Base-by-base conservation (phyloP, 2,888 invertebrate genomes). In the Ennomos erosarius region DNA sequence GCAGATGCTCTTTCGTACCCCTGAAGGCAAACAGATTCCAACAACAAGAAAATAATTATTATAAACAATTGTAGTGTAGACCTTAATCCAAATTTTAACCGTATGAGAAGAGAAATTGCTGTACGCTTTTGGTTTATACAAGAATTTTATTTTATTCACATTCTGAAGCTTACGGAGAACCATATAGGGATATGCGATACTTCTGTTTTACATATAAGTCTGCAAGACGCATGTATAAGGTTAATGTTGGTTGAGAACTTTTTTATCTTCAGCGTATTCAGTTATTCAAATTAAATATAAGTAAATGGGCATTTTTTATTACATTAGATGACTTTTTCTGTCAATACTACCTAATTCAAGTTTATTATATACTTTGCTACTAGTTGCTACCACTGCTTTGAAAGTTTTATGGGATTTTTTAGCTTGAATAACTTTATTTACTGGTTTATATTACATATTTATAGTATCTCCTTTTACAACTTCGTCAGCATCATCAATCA, bases 1-100 rank as follows among this genome's bases (percentile, higher is more conserved):
- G 91, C 91, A 91, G 91, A 91, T 91, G 90, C 81, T 82, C 78
- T 72, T 75, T 78, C 74, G 75, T 88, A 87, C 87, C 86, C 91
- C 90, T 84, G 74, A 76, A 78, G 88, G 89, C 87, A 82, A 83
- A 80, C 83, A 78, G 84, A 87, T 84, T 81, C 83, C 82, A 75
- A 86, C 83, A 85, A 83, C 84, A 85, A 88, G 82, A 89, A 87
- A 89, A 88, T 87, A 83, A 85, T 84, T 79, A 84, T 80, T 82
- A 78, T 80, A 78, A 81, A 80, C 74, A 79, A 78, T 81, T 78
- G 73, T 71, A 75, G 71, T 67, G 26, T 16, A 52, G 52, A 45
- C 36, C 10, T 70, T 75, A 66, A 71, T 75, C 66, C 67, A 68
- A 72, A 74, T 73, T 71, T 66, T 71, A 64, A 47, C 44, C 56